Conservation (phyloP, 1,140 invertebrate species). For the Nomia melanderi region DNA sequence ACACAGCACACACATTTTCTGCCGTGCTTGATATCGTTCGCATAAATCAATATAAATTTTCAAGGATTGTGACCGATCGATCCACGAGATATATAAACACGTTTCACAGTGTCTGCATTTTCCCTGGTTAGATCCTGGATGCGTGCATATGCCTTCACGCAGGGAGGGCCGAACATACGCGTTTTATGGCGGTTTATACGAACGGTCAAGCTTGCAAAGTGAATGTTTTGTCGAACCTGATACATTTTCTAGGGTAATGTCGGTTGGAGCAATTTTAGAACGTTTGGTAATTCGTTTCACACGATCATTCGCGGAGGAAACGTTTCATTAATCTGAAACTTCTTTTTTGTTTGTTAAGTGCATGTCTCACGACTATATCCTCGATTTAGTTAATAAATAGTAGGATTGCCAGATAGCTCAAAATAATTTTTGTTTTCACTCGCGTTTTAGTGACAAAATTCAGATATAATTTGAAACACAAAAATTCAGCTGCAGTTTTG, state of each 20-base stretch:
- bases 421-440: too few species aligned
- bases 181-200: conserved; percentile 36
- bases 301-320: neutral
- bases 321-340: neutral
- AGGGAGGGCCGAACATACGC: conserved; percentile 25
- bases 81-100: conserved; percentile 46
- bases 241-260: neutral
- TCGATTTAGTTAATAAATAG: too few species aligned
- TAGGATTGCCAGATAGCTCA: too few species aligned
- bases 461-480: too few species aligned
- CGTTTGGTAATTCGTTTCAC: conserved; percentile 14
- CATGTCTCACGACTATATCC: too few species aligned
- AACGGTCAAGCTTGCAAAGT: conserved; percentile 54
- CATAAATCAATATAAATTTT: conserved; percentile 65
- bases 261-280: neutral
- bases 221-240: conserved; percentile 35
- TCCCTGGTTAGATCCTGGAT: neutral
- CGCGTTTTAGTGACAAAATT: too few species aligned
- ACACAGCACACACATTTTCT: neutral
- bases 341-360: neutral
- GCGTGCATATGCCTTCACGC: neutral
- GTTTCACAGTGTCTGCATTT: conserved; percentile 29
- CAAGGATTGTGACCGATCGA: conserved; percentile 49
- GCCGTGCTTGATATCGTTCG: conserved; percentile 28
- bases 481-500: too few species aligned